A percentile compares a stretch with the other conserved stretches of the same genome.
phyloP scores from a whole-genome alignment of 2,797 vertebrate genomes.

The Arnoldichthys spilopterus region DNA sequence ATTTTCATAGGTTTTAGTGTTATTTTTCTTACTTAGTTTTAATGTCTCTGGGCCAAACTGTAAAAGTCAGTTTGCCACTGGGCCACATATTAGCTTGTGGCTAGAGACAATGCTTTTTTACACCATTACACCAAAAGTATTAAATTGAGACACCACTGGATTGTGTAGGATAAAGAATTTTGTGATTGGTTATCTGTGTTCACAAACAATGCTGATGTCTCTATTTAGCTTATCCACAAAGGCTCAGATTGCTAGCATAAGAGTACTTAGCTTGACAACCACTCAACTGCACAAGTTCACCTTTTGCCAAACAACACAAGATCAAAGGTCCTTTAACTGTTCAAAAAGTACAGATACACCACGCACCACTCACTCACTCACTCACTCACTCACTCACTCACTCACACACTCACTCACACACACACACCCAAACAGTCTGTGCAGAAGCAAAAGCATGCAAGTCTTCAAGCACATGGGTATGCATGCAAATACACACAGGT shows the following conservation, averaged over 20 bases:
- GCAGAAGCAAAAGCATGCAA: not conserved
- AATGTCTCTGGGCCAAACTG: no score
- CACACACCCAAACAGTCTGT: not conserved
- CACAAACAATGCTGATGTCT: no score
- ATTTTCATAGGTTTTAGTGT: no score
- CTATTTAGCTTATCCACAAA: not conserved
- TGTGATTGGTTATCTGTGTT: no score
- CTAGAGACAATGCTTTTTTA: no score
- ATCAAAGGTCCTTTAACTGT: conserved; percentile 19
- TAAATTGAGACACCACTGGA: no score
- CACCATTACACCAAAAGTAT: no score
- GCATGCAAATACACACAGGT: not conserved
- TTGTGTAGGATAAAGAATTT: no score
- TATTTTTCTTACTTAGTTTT: no score
- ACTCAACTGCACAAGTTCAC: not conserved
- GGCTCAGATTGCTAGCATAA: not conserved
- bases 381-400: not conserved
- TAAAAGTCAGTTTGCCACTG: no score
- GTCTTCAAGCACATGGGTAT: not conserved
- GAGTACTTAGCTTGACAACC: not conserved
- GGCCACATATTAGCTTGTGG: no score
- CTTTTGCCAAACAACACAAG: not conserved
- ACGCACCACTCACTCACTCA: conserved; percentile 1
- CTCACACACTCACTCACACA: not conserved
- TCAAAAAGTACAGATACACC: conserved; percentile 2